Conservation (phyloP, 2,888 invertebrate species). For the Lasioglossum villosulum region DNA sequence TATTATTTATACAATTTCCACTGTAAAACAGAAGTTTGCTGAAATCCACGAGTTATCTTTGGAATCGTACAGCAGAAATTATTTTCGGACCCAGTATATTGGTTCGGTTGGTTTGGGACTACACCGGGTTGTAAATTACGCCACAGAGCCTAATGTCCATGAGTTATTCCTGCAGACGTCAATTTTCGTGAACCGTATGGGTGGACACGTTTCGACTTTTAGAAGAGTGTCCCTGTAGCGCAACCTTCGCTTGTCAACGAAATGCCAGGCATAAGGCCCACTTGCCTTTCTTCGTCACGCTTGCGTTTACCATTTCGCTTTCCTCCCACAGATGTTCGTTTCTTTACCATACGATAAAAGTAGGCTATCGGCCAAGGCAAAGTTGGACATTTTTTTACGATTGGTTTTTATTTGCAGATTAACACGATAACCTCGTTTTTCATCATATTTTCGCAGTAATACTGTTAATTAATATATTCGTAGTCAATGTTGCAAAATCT, state of each 20-base stretch:
- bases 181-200: neutral
- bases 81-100: neutral
- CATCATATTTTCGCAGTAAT: neutral
- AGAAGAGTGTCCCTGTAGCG: conserved; percentile 6
- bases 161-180: neutral
- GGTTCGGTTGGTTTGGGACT: neutral
- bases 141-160: neutral
- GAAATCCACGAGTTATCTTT: neutral
- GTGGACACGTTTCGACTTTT: conserved; percentile 5
- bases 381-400: neutral
- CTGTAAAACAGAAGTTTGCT: neutral
- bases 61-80: neutral
- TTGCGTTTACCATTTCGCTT: conserved; percentile 5
- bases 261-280: neutral
- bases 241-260: conserved; percentile 6
- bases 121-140: neutral
- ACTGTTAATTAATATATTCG: neutral
- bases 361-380: neutral
- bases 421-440: neutral
- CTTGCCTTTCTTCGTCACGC: neutral
- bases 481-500: too few species aligned
- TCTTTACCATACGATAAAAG: neutral
- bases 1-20: too few species aligned
- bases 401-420: neutral
- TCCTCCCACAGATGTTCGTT: conserved; percentile 26